Evolutionary conservation across 1,140 invertebrate genomes (phyloP).

Genomic region (Nasonia longicornis): DNA sequence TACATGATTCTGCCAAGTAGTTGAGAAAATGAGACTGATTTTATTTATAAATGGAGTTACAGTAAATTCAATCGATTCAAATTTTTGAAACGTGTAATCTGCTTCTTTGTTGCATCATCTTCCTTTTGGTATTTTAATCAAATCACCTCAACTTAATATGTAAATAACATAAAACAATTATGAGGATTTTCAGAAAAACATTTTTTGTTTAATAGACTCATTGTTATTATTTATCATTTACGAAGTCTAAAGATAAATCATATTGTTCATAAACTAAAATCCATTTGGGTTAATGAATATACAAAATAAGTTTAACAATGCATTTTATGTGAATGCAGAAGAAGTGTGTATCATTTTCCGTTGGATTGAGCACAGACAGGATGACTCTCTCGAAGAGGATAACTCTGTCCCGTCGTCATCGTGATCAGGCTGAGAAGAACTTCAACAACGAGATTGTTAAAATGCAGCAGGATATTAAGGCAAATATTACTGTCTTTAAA

Average conservation of each 20-base stretch:
- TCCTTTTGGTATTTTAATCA: not conserved
- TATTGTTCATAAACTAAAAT: not conserved
- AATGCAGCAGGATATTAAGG: constrained; percentile 64
- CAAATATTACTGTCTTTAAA: constrained; percentile 42
- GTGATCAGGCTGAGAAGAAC: constrained; percentile 64
- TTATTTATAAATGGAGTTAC: not conserved
- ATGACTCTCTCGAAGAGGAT: constrained; percentile 59
- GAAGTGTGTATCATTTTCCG: constrained; percentile 63
- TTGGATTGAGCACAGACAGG: constrained; percentile 62
- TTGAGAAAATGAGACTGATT: too few species aligned
- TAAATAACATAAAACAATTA: not conserved
- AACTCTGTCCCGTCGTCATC: constrained; percentile 58
- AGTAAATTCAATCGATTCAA: not conserved
- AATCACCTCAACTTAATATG: not conserved
- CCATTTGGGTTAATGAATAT: too few species aligned
- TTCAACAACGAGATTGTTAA: constrained; percentile 57
- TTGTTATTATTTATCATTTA: too few species aligned
- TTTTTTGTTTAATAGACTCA: too few species aligned
- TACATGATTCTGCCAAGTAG: too few species aligned
- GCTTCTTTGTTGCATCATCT: not conserved
- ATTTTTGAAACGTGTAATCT: not conserved
- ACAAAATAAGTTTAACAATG: not conserved
- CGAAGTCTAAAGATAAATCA: too few species aligned
- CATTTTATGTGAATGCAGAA: constrained; percentile 52
- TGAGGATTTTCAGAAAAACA: too few species aligned